phyloP scores from a whole-genome alignment of 2,113 vertebrate species.

The Myrmecophaga tridactyla region DNA sequence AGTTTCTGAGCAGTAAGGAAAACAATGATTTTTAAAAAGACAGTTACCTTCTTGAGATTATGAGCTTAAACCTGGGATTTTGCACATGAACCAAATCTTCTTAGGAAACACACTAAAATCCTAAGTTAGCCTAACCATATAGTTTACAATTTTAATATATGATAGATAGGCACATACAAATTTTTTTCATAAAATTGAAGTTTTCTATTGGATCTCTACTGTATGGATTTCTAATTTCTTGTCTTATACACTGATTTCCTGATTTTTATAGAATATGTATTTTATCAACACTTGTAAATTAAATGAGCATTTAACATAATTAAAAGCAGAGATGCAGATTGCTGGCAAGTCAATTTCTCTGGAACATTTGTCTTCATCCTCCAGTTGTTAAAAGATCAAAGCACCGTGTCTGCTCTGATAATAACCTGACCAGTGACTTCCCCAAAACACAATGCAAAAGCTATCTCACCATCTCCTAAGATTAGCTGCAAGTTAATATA shows the following conservation, averaged over 20 bases:
- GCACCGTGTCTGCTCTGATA: not conserved
- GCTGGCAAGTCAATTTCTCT: not conserved
- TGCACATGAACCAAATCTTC: not conserved
- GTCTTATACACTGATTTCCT: not conserved
- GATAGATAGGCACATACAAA: not conserved
- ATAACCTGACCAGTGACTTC: not conserved
- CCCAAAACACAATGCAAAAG: not conserved
- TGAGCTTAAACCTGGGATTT: slow-evolving; percentile 46
- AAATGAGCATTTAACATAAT: slow-evolving; percentile 11
- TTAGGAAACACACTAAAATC: slow-evolving; percentile 2
- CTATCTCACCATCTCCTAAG: not conserved
- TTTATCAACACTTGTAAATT: not conserved
- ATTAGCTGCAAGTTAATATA: not conserved
- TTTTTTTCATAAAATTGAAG: slow-evolving; percentile 13
- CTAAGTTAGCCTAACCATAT: not conserved
- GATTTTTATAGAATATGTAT: not conserved
- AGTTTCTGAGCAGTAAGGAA: slow-evolving; percentile 29
- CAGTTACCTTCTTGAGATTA: slow-evolving; percentile 64
- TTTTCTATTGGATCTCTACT: not conserved
- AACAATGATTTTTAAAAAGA: slow-evolving; percentile 32
- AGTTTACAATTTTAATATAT: slow-evolving; percentile 43
- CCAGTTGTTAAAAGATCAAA: not conserved
- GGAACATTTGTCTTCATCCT: not conserved
- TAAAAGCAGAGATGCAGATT: slow-evolving; percentile 23
- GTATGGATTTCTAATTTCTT: not conserved